phyloP scores from a whole-genome alignment of 2,797 vertebrate species.

The Platyrinchus mystaceus region DNA sequence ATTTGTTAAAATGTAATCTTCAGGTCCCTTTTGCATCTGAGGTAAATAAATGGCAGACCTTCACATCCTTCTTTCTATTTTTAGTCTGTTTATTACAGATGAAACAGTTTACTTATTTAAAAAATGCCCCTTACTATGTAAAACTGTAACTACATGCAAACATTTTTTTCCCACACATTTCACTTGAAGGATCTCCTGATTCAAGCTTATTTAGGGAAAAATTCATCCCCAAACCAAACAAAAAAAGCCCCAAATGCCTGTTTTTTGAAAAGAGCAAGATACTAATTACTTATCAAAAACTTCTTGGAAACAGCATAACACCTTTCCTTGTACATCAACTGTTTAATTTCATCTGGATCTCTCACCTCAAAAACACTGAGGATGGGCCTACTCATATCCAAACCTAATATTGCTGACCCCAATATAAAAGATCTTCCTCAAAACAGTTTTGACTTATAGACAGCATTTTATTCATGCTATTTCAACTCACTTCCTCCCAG shows the following conservation, averaged over 20 bases:
- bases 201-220: not conserved
- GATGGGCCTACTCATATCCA: not conserved
- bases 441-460: not conserved
- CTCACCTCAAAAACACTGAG: not conserved
- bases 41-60: not conserved
- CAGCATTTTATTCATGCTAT: not conserved
- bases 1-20: not conserved
- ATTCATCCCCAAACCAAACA: rapidly evolving
- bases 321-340: not conserved
- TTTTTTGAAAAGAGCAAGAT: not conserved
- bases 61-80: not conserved
- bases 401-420: not conserved
- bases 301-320: not conserved
- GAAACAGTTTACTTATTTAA: not conserved
- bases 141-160: not conserved
- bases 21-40: not conserved
- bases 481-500: not conserved
- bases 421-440: not conserved
- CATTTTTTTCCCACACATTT: not conserved
- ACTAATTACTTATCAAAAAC: not conserved
- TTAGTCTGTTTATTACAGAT: not conserved
- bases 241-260: not conserved
- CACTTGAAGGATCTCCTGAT: not conserved
- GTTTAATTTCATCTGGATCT: not conserved
- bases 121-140: not conserved